Percentiles rank a stretch among this genome's conserved stretches.
Conservation (phyloP, 2,888 invertebrate genomes). For the Molanna angustata region DNA sequence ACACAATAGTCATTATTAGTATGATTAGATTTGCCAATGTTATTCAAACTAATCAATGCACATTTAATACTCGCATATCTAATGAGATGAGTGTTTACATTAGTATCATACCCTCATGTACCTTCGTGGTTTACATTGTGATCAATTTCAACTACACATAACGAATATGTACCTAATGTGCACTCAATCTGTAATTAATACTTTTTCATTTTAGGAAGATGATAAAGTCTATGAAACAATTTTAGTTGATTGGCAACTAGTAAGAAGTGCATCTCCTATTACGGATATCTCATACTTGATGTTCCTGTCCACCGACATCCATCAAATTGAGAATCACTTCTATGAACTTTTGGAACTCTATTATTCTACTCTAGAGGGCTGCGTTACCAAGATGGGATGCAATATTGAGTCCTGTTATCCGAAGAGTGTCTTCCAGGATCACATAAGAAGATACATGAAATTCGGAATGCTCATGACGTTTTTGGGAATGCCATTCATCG, state of each 20-base stretch:
- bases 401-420: slow-evolving; percentile 10
- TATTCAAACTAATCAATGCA: too few relatives aligned
- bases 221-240: slow-evolving; percentile 7
- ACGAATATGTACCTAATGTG: too few relatives aligned
- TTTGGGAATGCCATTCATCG: neutral
- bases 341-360: slow-evolving; percentile 16
- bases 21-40: too few relatives aligned
- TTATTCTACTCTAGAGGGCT: slow-evolving; percentile 15
- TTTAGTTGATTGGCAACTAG: slow-evolving; percentile 25
- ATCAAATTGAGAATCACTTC: slow-evolving; percentile 4
- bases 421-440: neutral
- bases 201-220: slow-evolving; percentile 19
- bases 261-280: slow-evolving; percentile 17
- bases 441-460: neutral
- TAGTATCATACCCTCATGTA: too few relatives aligned
- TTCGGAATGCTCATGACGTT: neutral
- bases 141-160: too few relatives aligned
- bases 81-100: too few relatives aligned
- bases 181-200: neutral
- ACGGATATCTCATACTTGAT: slow-evolving; percentile 24
- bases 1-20: too few relatives aligned
- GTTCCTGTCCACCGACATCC: slow-evolving; percentile 17
- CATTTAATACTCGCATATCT: neutral
- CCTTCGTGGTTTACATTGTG: too few relatives aligned
- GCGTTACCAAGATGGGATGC: slow-evolving; percentile 15